These are phyloP conservation scores for Otis tarda DNA, from an alignment of 2,113 vertebrate genomes.

Conservation along the genomic window DNA sequence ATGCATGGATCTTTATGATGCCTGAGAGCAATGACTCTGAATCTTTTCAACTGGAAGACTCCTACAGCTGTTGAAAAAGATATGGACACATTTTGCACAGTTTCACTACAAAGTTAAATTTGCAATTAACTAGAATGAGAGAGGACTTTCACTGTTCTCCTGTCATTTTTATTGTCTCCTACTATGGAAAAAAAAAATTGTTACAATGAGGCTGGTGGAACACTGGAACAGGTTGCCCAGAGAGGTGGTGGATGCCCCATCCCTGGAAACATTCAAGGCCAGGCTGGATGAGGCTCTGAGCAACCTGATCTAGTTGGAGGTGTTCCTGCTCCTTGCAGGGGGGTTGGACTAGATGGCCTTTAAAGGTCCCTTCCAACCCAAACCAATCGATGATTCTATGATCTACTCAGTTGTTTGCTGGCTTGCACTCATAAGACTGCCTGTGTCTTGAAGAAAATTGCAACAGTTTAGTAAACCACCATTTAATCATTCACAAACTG, in stretches of 20 bases:
- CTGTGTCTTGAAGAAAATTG: neutral
- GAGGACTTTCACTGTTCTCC: neutral
- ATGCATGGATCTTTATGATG: neutral
- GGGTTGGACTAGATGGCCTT: too few relatives aligned
- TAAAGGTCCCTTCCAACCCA: too few relatives aligned
- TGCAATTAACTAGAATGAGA: neutral
- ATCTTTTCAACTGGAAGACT: neutral
- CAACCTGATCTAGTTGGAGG: too few relatives aligned
- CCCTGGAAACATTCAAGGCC: too few relatives aligned
- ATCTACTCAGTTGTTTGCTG: neutral
- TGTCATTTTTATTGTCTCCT: neutral
- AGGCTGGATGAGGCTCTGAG: too few relatives aligned
- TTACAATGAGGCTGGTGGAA: too few relatives aligned
- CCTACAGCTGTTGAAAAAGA: neutral
- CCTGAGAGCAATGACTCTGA: neutral
- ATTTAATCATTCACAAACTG: neutral
- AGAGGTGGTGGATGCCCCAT: too few relatives aligned
- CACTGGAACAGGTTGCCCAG: too few relatives aligned
- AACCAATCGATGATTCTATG: too few relatives aligned
- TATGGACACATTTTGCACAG: neutral
- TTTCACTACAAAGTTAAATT: neutral
- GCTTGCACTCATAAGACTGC: neutral
- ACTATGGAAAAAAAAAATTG: too few relatives aligned
- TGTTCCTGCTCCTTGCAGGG: too few relatives aligned
- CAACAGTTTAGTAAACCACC: neutral